Percentiles rank a stretch among this genome's conserved stretches.
Conservation (phyloP, 2,113 vertebrate genomes). For the Xiphorhynchus elegans region DNA sequence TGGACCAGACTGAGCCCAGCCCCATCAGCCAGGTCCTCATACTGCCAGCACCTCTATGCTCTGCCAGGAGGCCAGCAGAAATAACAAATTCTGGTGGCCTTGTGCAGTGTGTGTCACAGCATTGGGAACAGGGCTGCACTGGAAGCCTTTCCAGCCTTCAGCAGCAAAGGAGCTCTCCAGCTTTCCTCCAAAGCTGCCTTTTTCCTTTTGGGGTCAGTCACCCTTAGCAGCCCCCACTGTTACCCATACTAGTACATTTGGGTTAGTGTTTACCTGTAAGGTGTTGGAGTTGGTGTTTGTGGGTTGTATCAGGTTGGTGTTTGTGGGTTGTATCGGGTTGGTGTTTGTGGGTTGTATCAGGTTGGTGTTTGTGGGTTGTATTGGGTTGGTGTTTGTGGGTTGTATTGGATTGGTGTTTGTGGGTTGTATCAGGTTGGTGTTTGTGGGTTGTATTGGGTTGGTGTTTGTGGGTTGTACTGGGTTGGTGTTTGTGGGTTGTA, state of each 20-base stretch:
- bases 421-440: too few relatives aligned
- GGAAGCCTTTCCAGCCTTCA: not conserved
- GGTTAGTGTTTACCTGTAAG: not conserved
- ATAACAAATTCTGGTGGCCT: not conserved
- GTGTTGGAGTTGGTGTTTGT: not conserved
- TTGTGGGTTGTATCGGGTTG: not conserved
- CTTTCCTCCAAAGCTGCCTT: not conserved
- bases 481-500: too few relatives aligned
- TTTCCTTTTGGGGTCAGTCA: not conserved
- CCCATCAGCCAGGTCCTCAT: not conserved
- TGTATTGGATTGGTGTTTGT: too few relatives aligned
- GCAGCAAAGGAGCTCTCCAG: not conserved
- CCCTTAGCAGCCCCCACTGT: not conserved
- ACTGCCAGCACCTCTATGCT: not conserved
- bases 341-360: not conserved
- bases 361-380: too few relatives aligned
- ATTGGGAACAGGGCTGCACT: too few relatives aligned
- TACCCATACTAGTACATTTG: not conserved
- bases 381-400: too few relatives aligned
- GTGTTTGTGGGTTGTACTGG: too few relatives aligned
- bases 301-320: not conserved
- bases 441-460: too few relatives aligned
- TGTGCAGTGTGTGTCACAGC: accelerated
- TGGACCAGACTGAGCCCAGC: not conserved
- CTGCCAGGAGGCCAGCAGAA: not conserved